Percentiles rank a stretch among this genome's conserved stretches.
Conservation (phyloP, 2,797 vertebrate species). For the Spinus olivaceus region DNA sequence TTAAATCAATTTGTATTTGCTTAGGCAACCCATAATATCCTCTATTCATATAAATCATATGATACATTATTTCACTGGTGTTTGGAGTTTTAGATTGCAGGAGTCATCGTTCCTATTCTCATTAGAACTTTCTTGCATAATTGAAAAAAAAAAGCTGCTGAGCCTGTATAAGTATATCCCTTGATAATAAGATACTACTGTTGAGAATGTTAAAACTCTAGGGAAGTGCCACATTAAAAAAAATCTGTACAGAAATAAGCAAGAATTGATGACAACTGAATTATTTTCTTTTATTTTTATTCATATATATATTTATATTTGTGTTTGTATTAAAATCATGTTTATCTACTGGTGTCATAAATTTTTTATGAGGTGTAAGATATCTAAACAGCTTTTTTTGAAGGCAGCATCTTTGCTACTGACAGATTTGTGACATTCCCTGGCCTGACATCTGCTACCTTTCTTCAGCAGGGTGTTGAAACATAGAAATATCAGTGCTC, state of each 20-base stretch:
- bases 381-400: neutral
- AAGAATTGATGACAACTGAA: neutral
- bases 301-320: neutral
- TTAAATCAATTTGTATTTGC: conserved; percentile 10
- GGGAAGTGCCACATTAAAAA: neutral
- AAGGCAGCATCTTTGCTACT: neutral
- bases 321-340: neutral
- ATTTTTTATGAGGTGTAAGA: neutral
- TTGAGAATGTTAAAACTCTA: neutral
- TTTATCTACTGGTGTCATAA: neutral
- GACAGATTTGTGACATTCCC: neutral
- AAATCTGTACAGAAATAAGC: neutral
- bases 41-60: neutral
- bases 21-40: neutral
- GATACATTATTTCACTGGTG: neutral
- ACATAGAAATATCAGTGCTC: neutral
- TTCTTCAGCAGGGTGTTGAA: neutral
- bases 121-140: neutral
- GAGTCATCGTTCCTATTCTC: neutral
- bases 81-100: neutral
- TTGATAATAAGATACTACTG: neutral
- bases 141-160: neutral
- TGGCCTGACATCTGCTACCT: neutral
- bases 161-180: neutral
- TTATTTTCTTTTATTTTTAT: neutral